Conservation (phyloP, 2,888 invertebrate species). For the Phalera bucephala region DNA sequence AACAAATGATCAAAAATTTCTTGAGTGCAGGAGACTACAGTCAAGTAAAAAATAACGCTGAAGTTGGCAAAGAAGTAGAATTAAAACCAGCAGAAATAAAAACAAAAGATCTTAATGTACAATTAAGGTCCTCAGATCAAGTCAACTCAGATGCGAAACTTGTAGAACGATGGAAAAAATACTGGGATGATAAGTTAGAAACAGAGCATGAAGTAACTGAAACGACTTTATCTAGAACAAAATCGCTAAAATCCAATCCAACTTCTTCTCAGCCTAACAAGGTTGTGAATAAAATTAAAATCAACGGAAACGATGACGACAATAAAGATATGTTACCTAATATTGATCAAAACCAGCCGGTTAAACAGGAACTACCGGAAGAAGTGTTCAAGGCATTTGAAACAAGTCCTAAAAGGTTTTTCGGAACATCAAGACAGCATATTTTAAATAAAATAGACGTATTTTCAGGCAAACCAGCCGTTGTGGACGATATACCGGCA, state of each 20-base stretch:
- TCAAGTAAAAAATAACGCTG: slow-evolving; percentile 31
- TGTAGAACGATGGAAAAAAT: slow-evolving; percentile 71
- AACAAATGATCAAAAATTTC: slow-evolving; percentile 67
- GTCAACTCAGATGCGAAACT: slow-evolving; percentile 43
- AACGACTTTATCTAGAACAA: slow-evolving; percentile 17
- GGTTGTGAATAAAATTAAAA: slow-evolving; percentile 4
- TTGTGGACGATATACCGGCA: slow-evolving; percentile 38
- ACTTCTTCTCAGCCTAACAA: not conserved
- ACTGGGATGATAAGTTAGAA: slow-evolving; percentile 70
- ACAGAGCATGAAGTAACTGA: slow-evolving; percentile 41
- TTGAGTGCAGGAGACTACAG: slow-evolving; percentile 45
- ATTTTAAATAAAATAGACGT: slow-evolving; percentile 74
- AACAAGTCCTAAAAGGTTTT: slow-evolving; percentile 76
- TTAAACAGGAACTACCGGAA: slow-evolving; percentile 71
- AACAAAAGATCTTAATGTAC: slow-evolving; percentile 15
- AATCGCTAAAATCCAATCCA: slow-evolving; percentile 11
- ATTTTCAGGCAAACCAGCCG: slow-evolving; percentile 62
- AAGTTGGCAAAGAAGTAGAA: slow-evolving; percentile 10
- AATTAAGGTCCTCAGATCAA: slow-evolving; percentile 20
- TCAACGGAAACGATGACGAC: slow-evolving; percentile 5
- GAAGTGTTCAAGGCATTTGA: slow-evolving; percentile 77
- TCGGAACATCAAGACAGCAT: slow-evolving; percentile 73
- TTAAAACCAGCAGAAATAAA: slow-evolving; percentile 22
- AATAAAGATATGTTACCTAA: not conserved
- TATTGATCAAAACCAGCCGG: slow-evolving; percentile 15